Evolutionary conservation across 2,113 vertebrate species (phyloP), one percentile per base, ranked within the genome.

Genomic region (Sylvilagus bachmani): DNA sequence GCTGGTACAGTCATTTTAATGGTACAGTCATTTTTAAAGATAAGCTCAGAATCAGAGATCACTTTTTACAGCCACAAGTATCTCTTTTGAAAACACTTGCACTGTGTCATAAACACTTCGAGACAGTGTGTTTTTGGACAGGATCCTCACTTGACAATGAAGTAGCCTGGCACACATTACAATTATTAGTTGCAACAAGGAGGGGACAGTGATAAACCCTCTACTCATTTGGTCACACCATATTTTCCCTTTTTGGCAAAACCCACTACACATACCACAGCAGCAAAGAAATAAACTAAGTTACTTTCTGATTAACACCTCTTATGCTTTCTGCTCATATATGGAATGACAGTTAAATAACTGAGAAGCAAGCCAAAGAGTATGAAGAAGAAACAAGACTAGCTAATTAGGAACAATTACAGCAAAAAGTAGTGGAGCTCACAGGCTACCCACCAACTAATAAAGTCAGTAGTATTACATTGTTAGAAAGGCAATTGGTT

Each of bases 191-290:
- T 51, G 31, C 36, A 73, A 83, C 0, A 11, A 55, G 49, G 44
- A 22, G 10, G 2, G 10, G 49, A 13, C 4, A 12, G 14, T 61
- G 67, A 24, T 51, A 83, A 93, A 86, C 24, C 81, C 75, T 86
- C 64, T 81, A 31, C 31, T 27, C 31, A 83, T 86, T 95, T 96
- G 95, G 92, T 96, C 96, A 96, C 96, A 95, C 93, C 95, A 96
- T 97, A 97, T 97, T 97, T 96, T 97, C 96, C 86, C 85, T 80
- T 86, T 64, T 83, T 93, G 93, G n/a, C 36, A 95, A 93, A 64
- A 62, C 51, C 84, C 83, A 71, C 67, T 86, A 81, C 38, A 71
- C 36, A 44, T 25, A 62, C 77, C 73, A 86, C 10, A 86, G 74
- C n/a, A 96, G 74, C 69, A 61, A 58, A 88, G 78, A 53, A 67